Evolutionary conservation across 2,113 vertebrate species (phyloP).

Genomic region (Sphyrna mokarran): DNA sequence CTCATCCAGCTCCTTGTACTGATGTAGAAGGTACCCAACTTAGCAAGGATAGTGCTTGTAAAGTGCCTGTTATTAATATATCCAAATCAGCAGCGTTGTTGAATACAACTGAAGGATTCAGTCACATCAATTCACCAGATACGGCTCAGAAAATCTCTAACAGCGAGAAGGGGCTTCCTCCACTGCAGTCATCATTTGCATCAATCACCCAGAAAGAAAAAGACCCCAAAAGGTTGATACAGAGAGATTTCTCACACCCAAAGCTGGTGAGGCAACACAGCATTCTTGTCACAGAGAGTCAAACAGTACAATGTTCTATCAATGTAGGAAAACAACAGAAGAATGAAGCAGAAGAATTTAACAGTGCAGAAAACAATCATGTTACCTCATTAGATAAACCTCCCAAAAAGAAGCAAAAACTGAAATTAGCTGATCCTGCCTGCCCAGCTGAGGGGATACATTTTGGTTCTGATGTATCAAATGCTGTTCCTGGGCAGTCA

Average conservation of each 20-base stretch:
- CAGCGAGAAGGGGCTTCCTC: neutral
- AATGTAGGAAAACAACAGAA: constrained; percentile 38
- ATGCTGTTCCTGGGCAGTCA: neutral
- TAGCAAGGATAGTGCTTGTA: neutral
- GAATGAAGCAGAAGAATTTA: neutral
- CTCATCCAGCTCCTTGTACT: neutral
- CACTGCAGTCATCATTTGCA: neutral
- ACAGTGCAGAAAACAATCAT: constrained; percentile 34
- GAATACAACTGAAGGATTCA: neutral
- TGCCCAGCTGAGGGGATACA: neutral
- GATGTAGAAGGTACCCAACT: no score
- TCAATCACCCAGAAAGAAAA: neutral
- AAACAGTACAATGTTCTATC: constrained; percentile 24
- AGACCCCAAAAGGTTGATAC: neutral
- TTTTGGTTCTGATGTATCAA: neutral
- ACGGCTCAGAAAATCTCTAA: neutral
- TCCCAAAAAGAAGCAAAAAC: neutral
- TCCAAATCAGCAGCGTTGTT: neutral
- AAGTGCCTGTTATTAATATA: neutral
- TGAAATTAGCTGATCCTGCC: neutral
- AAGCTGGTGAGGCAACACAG: constrained; percentile 43
- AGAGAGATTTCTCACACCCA: constrained; percentile 39
- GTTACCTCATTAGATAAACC: constrained; percentile 65
- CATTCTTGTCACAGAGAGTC: constrained; percentile 31
- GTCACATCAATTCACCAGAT: neutral